phyloP scores from a whole-genome alignment of 2,113 vertebrate species.

The Corythornis cristatus region DNA sequence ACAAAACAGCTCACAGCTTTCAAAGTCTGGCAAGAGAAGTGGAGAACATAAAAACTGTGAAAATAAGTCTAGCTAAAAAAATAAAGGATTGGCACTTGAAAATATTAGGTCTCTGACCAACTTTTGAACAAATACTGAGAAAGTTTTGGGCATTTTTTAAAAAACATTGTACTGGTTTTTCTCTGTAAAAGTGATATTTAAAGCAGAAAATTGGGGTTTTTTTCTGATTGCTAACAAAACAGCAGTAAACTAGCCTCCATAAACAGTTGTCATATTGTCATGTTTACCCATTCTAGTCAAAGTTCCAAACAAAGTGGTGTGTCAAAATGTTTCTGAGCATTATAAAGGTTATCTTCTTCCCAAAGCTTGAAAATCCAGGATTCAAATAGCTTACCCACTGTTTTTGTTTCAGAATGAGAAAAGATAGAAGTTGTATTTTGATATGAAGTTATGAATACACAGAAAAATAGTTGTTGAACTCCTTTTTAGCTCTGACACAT shows the following conservation, averaged over 20 bases:
- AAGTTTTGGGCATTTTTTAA: background rate
- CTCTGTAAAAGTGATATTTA: background rate
- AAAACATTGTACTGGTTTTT: background rate
- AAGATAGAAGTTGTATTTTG: background rate
- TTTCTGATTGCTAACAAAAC: background rate
- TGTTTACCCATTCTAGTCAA: background rate
- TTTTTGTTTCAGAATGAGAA: background rate
- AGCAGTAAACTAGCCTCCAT: background rate
- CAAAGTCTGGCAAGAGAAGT: slow-evolving; percentile 39
- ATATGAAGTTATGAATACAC: background rate
- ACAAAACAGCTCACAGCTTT: background rate
- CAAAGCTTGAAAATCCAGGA: background rate
- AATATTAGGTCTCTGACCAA: background rate
- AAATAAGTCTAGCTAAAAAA: slow-evolving; percentile 33
- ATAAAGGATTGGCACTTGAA: slow-evolving; percentile 11
- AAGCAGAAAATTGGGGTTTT: background rate
- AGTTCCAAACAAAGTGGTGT: background rate
- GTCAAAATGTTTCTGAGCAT: background rate
- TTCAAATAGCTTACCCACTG: background rate
- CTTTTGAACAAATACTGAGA: background rate
- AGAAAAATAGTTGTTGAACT: background rate
- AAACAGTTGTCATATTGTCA: background rate
- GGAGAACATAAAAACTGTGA: slow-evolving; percentile 57
- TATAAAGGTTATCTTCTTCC: background rate
- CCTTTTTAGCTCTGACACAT: background rate